Percentiles rank a stretch among this genome's conserved stretches.
phyloP scores from a whole-genome alignment of 2,888 invertebrate genomes.

The Parthenolecanium corni region DNA sequence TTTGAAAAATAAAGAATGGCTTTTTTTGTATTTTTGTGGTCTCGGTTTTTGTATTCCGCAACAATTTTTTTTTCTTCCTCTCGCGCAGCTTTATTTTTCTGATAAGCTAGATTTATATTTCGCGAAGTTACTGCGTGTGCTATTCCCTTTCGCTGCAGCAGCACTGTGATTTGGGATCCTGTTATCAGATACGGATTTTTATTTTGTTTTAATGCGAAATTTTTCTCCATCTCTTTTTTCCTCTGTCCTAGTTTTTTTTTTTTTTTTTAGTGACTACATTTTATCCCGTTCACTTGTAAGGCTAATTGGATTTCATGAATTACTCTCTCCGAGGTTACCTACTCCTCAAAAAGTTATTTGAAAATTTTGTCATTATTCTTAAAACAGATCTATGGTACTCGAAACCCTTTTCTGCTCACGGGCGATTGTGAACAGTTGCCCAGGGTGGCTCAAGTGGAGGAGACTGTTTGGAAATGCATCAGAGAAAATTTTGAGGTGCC shows the following conservation, averaged over 20 bases:
- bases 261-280: too few species aligned
- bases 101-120: slow-evolving; percentile 28
- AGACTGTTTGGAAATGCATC: too few species aligned
- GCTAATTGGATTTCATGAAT: too few species aligned
- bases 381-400: too few species aligned
- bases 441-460: too few species aligned
- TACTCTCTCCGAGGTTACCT: too few species aligned
- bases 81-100: slow-evolving; percentile 23
- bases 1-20: slow-evolving; percentile 28
- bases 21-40: slow-evolving; percentile 20
- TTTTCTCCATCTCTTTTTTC: neutral
- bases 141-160: neutral
- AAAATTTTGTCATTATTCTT: too few species aligned
- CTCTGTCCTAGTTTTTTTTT: slow-evolving; percentile 2
- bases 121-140: neutral
- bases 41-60: slow-evolving; percentile 27
- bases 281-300: too few species aligned
- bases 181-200: slow-evolving; percentile 24
- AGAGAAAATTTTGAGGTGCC: too few species aligned
- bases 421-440: too few species aligned
- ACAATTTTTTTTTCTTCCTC: slow-evolving; percentile 23
- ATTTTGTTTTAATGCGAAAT: slow-evolving; percentile 24
- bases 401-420: too few species aligned
- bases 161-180: neutral
- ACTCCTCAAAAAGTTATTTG: too few species aligned